Conservation (phyloP, 1,140 invertebrate species). For the Nautilus pompilius region DNA sequence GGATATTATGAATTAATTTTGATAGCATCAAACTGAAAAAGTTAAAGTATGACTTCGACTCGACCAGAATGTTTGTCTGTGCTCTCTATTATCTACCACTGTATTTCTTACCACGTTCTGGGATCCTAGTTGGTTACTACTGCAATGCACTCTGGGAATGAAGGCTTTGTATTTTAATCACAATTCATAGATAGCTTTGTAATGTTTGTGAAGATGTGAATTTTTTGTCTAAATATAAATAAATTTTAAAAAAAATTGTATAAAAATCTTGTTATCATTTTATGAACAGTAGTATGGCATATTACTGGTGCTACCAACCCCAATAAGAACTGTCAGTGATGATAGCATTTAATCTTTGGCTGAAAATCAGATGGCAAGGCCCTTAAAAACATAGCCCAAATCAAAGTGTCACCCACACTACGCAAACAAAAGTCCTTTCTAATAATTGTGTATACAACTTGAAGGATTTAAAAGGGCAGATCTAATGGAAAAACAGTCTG, state of each 20-base stretch:
- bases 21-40: neutral
- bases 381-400: too few relatives aligned
- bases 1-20: neutral
- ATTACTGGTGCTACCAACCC: too few relatives aligned
- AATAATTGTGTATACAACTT: too few relatives aligned
- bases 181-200: neutral
- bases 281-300: too few relatives aligned
- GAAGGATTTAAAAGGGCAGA: too few relatives aligned
- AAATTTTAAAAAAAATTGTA: neutral
- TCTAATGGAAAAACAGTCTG: too few relatives aligned
- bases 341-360: too few relatives aligned
- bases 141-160: conserved; percentile 5
- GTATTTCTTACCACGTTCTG: neutral
- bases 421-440: too few relatives aligned
- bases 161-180: neutral
- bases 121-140: neutral
- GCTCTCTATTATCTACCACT: neutral
- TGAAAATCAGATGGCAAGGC: too few relatives aligned
- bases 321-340: too few relatives aligned
- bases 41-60: neutral
- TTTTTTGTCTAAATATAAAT: neutral
- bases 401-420: too few relatives aligned
- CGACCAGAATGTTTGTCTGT: neutral
- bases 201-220: conserved; percentile 5
- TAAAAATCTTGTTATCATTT: neutral